These are phyloP conservation scores for Euura saliciscinereae DNA, from an alignment of 1,140 invertebrate genomes.

Conservation along the genomic window DNA sequence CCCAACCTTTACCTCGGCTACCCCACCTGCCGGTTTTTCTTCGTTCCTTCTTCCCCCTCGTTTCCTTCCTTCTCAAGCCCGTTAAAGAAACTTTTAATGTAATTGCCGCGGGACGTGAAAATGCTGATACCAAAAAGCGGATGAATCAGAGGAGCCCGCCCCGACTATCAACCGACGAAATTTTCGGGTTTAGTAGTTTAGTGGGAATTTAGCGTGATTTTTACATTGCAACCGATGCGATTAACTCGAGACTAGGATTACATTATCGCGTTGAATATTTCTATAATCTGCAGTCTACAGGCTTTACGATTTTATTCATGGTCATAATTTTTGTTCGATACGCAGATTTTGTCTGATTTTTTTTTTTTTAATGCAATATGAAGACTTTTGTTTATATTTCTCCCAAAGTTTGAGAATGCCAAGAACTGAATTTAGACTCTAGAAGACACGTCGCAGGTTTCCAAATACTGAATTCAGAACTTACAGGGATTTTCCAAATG, in stretches of 20 bases:
- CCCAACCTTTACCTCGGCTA: not conserved
- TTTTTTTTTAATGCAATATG: too few relatives aligned
- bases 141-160: conserved; percentile 1
- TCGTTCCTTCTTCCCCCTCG: conserved; percentile 31
- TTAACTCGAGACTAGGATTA: not conserved
- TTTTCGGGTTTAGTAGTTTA: not conserved
- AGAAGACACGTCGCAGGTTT: too few relatives aligned
- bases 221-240: not conserved
- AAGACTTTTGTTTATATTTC: too few relatives aligned
- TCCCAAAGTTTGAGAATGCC: too few relatives aligned
- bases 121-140: conserved; percentile 36
- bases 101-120: conserved; percentile 45
- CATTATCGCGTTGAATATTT: too few relatives aligned
- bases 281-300: too few relatives aligned
- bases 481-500: too few relatives aligned
- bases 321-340: too few relatives aligned
- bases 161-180: not conserved
- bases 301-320: too few relatives aligned
- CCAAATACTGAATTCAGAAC: too few relatives aligned
- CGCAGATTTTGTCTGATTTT: too few relatives aligned
- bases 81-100: conserved; percentile 45
- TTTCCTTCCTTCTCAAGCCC: conserved; percentile 20
- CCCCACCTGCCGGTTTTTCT: conserved; percentile 1
- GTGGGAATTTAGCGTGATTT: not conserved
- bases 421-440: too few relatives aligned